Conservation (phyloP, 2,888 invertebrate species). For the Homarus gammarus region DNA sequence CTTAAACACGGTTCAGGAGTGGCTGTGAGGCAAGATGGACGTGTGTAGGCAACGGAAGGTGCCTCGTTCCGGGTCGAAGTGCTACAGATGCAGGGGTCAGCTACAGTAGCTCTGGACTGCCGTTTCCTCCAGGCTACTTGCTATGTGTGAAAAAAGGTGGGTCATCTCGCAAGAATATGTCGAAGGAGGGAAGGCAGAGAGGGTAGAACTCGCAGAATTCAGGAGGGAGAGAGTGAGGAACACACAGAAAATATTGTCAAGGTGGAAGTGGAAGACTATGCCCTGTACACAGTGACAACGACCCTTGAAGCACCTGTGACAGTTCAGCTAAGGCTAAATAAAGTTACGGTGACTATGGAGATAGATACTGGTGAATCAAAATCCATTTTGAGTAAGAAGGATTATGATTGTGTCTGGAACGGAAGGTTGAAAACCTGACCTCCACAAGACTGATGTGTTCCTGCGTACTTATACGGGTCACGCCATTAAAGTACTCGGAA, state of each 20-base stretch:
- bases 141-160: constrained; percentile 29
- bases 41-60: not conserved
- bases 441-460: too few species aligned
- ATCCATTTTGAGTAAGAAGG: too few species aligned
- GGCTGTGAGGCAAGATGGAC: not conserved
- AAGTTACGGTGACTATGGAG: constrained; percentile 9
- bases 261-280: constrained; percentile 23
- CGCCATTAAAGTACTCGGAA: too few species aligned
- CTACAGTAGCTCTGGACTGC: constrained; percentile 8
- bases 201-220: not conserved
- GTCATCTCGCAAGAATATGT: constrained; percentile 62
- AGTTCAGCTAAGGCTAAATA: not conserved
- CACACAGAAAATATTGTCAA: not conserved
- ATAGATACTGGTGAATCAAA: constrained; percentile 21
- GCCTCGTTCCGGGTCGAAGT: not conserved
- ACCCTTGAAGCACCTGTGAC: not conserved
- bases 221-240: constrained; percentile 19
- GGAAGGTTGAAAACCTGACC: too few species aligned
- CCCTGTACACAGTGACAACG: constrained; percentile 18
- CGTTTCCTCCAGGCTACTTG: constrained; percentile 1
- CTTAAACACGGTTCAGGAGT: constrained; percentile 30
- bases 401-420: too few species aligned
- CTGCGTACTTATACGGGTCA: too few species aligned
- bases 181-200: not conserved
- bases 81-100: constrained; percentile 23